A percentile compares a stretch with the other conserved stretches of the same genome.
Conservation (phyloP, 2,888 invertebrate species). For the Chloroclystis v-ata region DNA sequence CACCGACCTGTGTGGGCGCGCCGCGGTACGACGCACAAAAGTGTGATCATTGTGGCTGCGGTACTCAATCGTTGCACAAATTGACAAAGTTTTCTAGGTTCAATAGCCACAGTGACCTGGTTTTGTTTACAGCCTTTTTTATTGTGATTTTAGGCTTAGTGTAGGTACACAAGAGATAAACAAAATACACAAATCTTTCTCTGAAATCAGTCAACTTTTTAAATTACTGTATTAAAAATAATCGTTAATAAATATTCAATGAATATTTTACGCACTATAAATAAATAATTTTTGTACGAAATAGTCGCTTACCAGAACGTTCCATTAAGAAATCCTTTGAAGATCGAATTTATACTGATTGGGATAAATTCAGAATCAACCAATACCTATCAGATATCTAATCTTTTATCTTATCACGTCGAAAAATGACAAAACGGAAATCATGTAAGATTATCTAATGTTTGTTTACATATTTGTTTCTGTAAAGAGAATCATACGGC, state of each 20-base stretch:
- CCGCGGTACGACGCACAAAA: slow-evolving; percentile 11
- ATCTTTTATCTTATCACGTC: slow-evolving; percentile 3
- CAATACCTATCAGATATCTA: background rate
- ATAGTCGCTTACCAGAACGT: background rate
- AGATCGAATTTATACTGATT: background rate
- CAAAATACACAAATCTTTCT: no score
- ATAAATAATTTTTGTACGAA: no score
- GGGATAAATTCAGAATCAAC: background rate
- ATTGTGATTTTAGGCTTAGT: no score
- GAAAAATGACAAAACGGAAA: background rate
- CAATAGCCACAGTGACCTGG: no score
- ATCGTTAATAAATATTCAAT: no score
- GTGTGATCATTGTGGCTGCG: no score
- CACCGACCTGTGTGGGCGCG: slow-evolving; percentile 14
- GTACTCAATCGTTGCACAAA: background rate
- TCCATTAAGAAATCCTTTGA: background rate
- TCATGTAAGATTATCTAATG: background rate
- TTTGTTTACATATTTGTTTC: background rate
- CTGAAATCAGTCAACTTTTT: no score
- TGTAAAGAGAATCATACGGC: no score
- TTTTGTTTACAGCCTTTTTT: background rate
- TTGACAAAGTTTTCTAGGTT: no score
- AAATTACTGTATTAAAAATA: no score
- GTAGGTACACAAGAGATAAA: no score
- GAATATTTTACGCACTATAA: no score